Evolutionary conservation across 2,113 vertebrate species (phyloP).

Genomic region (Notarius quadriscutis): DNA sequence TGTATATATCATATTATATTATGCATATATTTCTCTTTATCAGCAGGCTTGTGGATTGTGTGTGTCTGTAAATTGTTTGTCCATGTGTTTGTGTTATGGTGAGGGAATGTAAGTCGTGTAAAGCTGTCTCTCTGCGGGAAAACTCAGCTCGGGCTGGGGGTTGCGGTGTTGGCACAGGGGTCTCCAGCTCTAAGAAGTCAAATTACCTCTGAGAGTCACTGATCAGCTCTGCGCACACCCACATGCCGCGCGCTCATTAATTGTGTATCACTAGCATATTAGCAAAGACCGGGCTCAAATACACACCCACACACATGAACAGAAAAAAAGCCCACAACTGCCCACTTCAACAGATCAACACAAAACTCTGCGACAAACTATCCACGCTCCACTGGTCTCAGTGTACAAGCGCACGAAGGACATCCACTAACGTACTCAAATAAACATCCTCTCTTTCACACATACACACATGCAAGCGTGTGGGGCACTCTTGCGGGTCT

Average conservation of each 20-base stretch:
- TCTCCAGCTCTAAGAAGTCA: constrained; percentile 87
- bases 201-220: constrained; percentile 88
- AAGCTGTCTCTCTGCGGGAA: constrained; percentile 86
- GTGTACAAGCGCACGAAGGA: constrained; percentile 42
- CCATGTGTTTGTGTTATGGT: constrained; percentile 66
- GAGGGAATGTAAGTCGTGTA: constrained; percentile 87
- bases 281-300: constrained; percentile 30
- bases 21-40: not conserved
- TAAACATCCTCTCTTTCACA: constrained; percentile 32
- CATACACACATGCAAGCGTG: constrained; percentile 22
- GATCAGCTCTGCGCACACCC: constrained; percentile 73
- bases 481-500: constrained; percentile 84
- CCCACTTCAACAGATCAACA: constrained; percentile 40
- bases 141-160: constrained; percentile 77
- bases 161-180: constrained; percentile 84
- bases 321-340: not conserved
- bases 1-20: not conserved
- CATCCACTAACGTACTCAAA: constrained; percentile 27
- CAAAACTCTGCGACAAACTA: constrained; percentile 51
- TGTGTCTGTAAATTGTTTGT: constrained; percentile 14
- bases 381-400: constrained; percentile 44
- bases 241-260: constrained; percentile 52
- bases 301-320: not conserved
- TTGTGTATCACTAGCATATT: constrained; percentile 48
- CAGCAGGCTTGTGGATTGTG: constrained; percentile 4